These are phyloP conservation scores for Coregonus sp. DNA, from an alignment of 2,797 vertebrate species.

Conservation along the genomic window DNA sequence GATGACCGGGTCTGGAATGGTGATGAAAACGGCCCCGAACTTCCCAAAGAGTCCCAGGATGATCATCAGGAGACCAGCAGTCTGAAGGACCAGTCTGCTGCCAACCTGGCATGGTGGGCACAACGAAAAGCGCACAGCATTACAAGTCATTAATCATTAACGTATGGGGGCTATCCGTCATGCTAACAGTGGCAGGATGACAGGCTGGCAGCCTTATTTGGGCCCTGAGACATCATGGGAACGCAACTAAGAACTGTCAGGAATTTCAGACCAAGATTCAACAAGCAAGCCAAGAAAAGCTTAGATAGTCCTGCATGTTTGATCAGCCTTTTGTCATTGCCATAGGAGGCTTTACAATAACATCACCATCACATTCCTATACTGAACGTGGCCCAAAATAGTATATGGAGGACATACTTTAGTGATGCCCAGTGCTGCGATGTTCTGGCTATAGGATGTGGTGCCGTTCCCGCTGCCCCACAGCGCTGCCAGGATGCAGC, in stretches of 20 bases:
- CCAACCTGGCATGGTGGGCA: constrained; percentile 69
- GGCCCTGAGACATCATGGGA: background rate
- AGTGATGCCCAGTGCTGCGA: constrained; percentile 81
- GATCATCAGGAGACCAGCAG: constrained; percentile 79
- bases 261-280: background rate
- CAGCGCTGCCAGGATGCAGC: constrained; percentile 78
- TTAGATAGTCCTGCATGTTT: background rate
- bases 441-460: constrained; percentile 84
- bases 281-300: background rate
- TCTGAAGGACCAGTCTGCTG: constrained; percentile 79
- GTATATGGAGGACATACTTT: constrained; percentile 65
- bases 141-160: background rate
- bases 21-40: constrained; percentile 82
- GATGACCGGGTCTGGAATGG: constrained; percentile 82
- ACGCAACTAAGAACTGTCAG: background rate
- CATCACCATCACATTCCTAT: background rate
- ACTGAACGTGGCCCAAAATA: background rate
- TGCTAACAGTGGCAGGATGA: background rate
- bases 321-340: background rate
- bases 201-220: background rate
- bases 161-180: constrained; percentile 1
- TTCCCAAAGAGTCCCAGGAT: constrained; percentile 80
- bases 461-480: constrained; percentile 84
- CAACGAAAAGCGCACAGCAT: constrained; percentile 7
- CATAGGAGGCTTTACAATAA: background rate